phyloP scores from a whole-genome alignment of 2,888 invertebrate species.

The Noctua comes region DNA sequence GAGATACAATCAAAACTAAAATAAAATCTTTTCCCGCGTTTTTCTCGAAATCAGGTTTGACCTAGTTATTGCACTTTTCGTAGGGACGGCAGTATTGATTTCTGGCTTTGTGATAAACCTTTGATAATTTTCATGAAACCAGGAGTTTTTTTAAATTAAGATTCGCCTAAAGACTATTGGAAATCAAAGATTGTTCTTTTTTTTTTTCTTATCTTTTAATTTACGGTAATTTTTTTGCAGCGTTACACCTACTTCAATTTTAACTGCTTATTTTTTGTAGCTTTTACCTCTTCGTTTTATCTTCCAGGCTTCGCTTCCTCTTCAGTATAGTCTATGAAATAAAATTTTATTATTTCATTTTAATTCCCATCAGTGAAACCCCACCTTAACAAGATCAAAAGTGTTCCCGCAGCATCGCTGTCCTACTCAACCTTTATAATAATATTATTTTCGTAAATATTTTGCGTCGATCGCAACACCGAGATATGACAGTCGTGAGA shows the following conservation, averaged over 20 bases:
- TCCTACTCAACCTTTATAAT: slow-evolving; percentile 71
- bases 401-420: slow-evolving; percentile 73
- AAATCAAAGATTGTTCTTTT: background rate
- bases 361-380: slow-evolving; percentile 63
- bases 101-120: accelerated
- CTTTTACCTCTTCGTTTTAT: background rate
- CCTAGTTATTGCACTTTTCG: too few relatives aligned
- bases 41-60: too few relatives aligned
- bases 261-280: too few relatives aligned
- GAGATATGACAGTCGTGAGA: slow-evolving; percentile 78
- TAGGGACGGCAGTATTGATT: too few relatives aligned
- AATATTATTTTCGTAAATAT: slow-evolving; percentile 83
- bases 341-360: background rate
- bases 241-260: background rate
- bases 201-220: background rate
- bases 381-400: slow-evolving; percentile 80
- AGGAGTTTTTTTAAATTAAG: background rate
- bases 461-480: slow-evolving; percentile 79
- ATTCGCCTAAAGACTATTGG: background rate
- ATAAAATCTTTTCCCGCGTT: too few relatives aligned
- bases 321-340: background rate
- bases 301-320: background rate
- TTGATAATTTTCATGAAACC: background rate
- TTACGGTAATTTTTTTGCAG: background rate
- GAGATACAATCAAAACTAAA: too few relatives aligned